Percentiles rank a stretch among this genome's conserved stretches.
phyloP scores from a whole-genome alignment of 2,888 invertebrate genomes.

The Epistrophe grossulariae region DNA sequence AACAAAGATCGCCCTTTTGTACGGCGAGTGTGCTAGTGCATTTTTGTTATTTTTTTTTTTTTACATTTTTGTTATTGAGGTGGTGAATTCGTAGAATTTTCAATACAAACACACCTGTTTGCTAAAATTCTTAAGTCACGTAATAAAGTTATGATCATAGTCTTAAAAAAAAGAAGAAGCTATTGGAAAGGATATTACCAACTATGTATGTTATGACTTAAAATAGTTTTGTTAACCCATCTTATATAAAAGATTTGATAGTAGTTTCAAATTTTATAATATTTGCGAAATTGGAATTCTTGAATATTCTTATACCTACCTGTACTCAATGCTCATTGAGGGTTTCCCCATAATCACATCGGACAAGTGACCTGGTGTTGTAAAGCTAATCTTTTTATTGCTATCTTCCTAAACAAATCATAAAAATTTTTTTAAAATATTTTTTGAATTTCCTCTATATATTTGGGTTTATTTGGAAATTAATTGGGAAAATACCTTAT shows the following conservation, averaged over 20 bases:
- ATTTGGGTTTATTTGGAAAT: constrained; percentile 33
- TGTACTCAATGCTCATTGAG: not conserved
- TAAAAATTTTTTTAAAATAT: constrained; percentile 3
- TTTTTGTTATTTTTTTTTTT: constrained; percentile 28
- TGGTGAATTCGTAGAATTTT: constrained; percentile 1
- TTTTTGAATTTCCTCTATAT: not conserved
- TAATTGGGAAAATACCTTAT: constrained; percentile 25
- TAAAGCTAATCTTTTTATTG: constrained; percentile 22
- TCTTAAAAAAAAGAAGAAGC: not conserved
- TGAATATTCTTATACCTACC: not conserved
- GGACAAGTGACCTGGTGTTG: constrained; percentile 4
- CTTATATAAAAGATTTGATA: not conserved
- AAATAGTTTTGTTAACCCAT: no score
- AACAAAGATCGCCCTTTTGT: constrained; percentile 24
- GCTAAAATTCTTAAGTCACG: constrained; percentile 23
- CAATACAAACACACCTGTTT: constrained; percentile 15
- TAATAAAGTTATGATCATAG: not conserved
- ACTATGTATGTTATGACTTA: not conserved
- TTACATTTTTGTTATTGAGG: not conserved
- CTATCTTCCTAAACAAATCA: constrained; percentile 24
- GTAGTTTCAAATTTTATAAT: not conserved
- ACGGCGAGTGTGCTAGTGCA: constrained; percentile 12
- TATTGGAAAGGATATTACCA: not conserved
- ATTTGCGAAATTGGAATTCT: not conserved
- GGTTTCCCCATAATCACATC: not conserved